Evolutionary conservation across 1,140 invertebrate genomes (phyloP).

Genomic region (Drosophila hydei): DNA sequence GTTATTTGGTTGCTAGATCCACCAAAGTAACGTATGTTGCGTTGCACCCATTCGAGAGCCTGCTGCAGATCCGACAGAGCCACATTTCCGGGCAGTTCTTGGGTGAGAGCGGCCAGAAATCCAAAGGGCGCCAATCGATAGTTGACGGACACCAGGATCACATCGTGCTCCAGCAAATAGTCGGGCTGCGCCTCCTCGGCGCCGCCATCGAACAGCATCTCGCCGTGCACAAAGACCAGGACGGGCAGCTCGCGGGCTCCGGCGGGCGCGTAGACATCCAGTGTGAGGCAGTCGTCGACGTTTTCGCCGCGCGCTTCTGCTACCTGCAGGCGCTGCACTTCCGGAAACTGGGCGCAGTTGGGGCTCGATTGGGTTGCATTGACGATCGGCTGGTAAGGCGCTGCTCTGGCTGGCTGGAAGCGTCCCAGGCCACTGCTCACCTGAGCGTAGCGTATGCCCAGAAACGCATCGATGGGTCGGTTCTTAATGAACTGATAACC

Average conservation of each 20-base stretch:
- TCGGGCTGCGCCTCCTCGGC: conserved; percentile 89
- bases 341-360: conserved; percentile 78
- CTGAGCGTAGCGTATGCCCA: conserved; percentile 70
- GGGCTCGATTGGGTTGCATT: conserved; percentile 50
- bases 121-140: conserved; percentile 89
- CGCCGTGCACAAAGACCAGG: conserved; percentile 81
- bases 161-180: conserved; percentile 89
- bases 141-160: conserved; percentile 91
- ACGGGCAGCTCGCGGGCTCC: conserved; percentile 64
- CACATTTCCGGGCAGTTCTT: conserved; percentile 87
- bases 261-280: conserved; percentile 64
- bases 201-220: conserved; percentile 81
- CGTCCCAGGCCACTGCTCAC: conserved; percentile 61
- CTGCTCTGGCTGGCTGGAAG: conserved; percentile 56
- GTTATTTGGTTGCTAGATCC: conserved; percentile 87
- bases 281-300: conserved; percentile 72
- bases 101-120: conserved; percentile 85
- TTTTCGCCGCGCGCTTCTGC: conserved; percentile 59
- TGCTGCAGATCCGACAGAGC: conserved; percentile 88
- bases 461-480: conserved; percentile 64
- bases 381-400: conserved; percentile 45
- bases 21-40: conserved; percentile 87
- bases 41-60: conserved; percentile 87
- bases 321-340: conserved; percentile 47
- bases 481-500: conserved; percentile 53